Percentiles rank a stretch among this genome's conserved stretches.
Conservation (phyloP, 2,797 vertebrate species). For the Gallinago stenura region DNA sequence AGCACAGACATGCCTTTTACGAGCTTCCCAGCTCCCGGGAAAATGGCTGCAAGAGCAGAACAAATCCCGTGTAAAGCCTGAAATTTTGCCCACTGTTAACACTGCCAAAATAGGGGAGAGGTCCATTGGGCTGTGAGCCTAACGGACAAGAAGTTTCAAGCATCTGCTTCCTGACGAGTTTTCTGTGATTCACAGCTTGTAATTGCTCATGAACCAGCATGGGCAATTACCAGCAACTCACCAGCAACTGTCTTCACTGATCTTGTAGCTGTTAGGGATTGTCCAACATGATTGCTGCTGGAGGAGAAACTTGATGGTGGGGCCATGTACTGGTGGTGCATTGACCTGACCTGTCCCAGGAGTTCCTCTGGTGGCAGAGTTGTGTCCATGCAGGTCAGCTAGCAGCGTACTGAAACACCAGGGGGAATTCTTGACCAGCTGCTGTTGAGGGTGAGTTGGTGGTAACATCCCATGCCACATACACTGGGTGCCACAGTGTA, state of each 20-base stretch:
- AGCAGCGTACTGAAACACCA: background rate
- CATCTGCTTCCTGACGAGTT: background rate
- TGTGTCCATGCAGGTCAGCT: background rate
- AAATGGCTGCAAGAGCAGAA: background rate
- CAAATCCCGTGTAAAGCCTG: background rate
- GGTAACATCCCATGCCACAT: background rate
- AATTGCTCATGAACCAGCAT: background rate
- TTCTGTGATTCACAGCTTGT: background rate
- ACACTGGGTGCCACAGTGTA: fast-evolving
- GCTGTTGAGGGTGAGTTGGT: background rate
- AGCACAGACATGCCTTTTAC: background rate
- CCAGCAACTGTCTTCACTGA: background rate
- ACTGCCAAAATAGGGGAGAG: background rate
- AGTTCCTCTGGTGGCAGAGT: background rate
- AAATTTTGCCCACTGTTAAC: background rate
- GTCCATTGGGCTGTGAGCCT: background rate
- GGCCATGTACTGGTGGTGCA: fast-evolving
- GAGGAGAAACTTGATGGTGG: background rate
- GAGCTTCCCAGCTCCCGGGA: background rate
- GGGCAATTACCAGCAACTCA: background rate
- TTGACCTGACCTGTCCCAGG: fast-evolving
- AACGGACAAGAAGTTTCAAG: background rate
- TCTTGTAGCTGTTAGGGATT: background rate
- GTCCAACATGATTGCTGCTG: too few species aligned
- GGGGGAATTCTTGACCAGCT: background rate